Conservation (phyloP, 2,797 vertebrate genomes). For the Cossypha caffra region DNA sequence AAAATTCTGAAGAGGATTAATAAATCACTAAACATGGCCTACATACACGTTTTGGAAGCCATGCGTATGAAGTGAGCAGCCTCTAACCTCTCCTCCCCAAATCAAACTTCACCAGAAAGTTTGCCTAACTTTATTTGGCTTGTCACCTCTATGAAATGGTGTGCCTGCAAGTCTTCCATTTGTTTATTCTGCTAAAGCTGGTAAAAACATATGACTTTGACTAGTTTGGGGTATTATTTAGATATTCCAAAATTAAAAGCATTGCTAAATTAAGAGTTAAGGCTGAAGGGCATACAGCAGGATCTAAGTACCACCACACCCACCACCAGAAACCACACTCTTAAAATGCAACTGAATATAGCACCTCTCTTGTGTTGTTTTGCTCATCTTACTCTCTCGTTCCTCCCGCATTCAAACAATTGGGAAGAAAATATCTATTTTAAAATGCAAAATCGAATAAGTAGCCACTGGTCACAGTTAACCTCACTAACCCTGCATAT, state of each 20-base stretch:
- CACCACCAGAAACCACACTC: neutral
- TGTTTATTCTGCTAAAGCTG: neutral
- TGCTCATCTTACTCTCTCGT: neutral
- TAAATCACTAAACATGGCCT: neutral
- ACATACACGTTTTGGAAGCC: neutral
- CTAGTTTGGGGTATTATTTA: neutral
- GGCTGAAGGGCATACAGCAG: neutral
- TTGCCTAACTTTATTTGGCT: slow-evolving; percentile 1
- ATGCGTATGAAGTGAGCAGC: neutral
- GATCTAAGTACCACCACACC: neutral
- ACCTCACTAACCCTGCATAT: neutral
- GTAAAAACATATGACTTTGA: neutral
- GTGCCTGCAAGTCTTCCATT: neutral
- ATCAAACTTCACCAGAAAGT: neutral
- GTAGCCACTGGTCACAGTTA: neutral
- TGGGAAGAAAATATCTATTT: neutral
- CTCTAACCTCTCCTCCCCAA: neutral
- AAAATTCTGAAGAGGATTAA: neutral
- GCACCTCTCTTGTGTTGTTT: neutral
- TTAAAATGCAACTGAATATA: neutral
- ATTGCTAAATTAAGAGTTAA: slow-evolving; percentile 12
- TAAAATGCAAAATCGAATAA: neutral
- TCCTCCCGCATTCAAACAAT: neutral
- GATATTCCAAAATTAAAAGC: slow-evolving; percentile 5
- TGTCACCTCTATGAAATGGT: neutral